phyloP scores from a whole-genome alignment of 2,113 vertebrate species.

The Paramisgurnus dabryanus region DNA sequence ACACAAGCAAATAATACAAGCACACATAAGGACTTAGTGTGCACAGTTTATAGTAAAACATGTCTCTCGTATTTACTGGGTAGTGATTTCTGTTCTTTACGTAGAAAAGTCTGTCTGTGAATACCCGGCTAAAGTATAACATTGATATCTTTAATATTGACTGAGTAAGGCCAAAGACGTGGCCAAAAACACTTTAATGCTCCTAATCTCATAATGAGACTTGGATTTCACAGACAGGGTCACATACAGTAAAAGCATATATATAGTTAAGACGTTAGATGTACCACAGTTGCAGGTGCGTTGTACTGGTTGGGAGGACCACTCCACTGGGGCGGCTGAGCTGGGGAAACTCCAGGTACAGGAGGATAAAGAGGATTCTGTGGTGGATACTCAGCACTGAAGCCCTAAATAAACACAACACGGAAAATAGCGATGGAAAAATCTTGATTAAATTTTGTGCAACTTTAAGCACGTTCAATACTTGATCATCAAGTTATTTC shows the following conservation, averaged over 20 bases:
- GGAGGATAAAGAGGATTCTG: conserved; percentile 52
- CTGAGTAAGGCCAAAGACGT: too few species aligned
- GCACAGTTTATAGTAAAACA: too few species aligned
- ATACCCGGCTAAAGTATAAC: too few species aligned
- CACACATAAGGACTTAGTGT: neutral
- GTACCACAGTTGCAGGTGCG: conserved; percentile 59
- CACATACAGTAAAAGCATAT: neutral
- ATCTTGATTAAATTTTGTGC: too few species aligned
- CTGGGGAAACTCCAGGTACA: conserved; percentile 27
- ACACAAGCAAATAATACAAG: conserved; percentile 23
- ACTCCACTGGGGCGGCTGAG: conserved; percentile 57
- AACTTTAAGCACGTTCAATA: too few species aligned
- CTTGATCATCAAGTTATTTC: too few species aligned
- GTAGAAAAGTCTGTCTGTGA: too few species aligned
- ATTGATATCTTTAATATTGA: too few species aligned
- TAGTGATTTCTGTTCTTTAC: too few species aligned
- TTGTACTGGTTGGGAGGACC: conserved; percentile 49
- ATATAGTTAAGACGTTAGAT: neutral
- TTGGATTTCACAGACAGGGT: neutral
- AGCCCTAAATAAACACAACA: neutral
- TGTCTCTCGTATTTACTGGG: too few species aligned
- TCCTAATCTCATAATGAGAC: too few species aligned
- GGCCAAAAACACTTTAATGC: too few species aligned
- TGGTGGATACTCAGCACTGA: neutral
- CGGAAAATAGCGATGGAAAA: neutral